Conservation (phyloP, 2,888 invertebrate genomes). For the Aleiodes alternator region DNA sequence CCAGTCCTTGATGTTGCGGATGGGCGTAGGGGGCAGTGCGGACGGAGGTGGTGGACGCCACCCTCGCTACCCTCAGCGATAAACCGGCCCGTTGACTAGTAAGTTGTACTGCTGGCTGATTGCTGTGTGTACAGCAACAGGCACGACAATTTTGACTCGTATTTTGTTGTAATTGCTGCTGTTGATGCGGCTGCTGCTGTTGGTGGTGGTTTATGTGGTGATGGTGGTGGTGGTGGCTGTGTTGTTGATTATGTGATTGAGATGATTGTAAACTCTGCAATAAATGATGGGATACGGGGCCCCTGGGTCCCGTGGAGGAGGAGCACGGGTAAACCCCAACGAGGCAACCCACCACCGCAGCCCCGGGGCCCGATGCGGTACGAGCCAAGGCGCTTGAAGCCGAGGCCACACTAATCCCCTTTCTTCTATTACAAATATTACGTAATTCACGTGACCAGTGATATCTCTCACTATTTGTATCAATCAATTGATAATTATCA, state of each 20-base stretch:
- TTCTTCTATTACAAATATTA: constrained; percentile 62
- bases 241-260: constrained; percentile 44
- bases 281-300: constrained; percentile 66
- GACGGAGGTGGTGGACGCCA: constrained; percentile 76
- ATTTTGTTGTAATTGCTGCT: too few relatives aligned
- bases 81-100: constrained; percentile 73
- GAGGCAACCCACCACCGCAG: constrained; percentile 74
- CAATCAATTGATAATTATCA: constrained; percentile 61
- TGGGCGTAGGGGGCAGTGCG: constrained; percentile 75
- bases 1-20: constrained; percentile 74
- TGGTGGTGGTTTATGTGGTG: constrained; percentile 36
- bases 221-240: too few relatives aligned
- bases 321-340: constrained; percentile 74
- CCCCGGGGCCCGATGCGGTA: constrained; percentile 72
- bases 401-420: constrained; percentile 67
- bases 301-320: constrained; percentile 72
- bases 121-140: constrained; percentile 73
- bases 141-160: constrained; percentile 67
- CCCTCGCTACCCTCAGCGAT: constrained; percentile 75
- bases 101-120: constrained; percentile 70
- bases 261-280: constrained; percentile 47
- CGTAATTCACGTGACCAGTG: constrained; percentile 58
- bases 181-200: too few relatives aligned
- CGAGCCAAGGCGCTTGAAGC: constrained; percentile 72
- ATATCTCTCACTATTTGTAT: constrained; percentile 60